Conservation (phyloP, 2,113 vertebrate species). For the Raja brachyura region DNA sequence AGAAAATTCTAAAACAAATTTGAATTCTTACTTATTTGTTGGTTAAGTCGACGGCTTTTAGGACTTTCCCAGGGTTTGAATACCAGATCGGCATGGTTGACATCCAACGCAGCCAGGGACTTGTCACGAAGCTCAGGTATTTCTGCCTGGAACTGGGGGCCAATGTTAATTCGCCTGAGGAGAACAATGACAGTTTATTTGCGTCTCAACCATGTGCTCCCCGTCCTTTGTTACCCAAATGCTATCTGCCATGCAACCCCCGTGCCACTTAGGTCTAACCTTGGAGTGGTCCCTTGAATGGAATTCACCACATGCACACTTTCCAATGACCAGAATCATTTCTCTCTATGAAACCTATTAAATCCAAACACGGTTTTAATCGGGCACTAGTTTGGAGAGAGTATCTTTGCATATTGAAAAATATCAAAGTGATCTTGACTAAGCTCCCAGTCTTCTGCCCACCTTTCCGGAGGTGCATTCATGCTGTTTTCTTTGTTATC, state of each 20-base stretch:
- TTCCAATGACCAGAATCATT: too few species aligned
- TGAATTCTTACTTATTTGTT: constrained; percentile 64
- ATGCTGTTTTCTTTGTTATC: neutral
- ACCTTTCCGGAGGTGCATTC: neutral
- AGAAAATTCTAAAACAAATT: neutral
- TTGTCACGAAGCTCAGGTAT: constrained; percentile 75
- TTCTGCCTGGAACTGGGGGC: constrained; percentile 86
- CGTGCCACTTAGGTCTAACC: neutral
- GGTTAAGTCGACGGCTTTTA: constrained; percentile 62
- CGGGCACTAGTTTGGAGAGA: too few species aligned
- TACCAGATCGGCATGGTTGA: constrained; percentile 76
- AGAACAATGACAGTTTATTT: neutral
- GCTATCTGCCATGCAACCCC: neutral
- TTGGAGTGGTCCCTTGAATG: neutral
- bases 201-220: neutral
- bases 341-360: too few species aligned
- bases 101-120: constrained; percentile 66
- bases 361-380: too few species aligned
- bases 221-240: neutral
- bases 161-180: constrained; percentile 87
- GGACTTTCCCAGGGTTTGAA: constrained; percentile 71
- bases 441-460: neutral
- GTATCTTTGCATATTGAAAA: neutral
- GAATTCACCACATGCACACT: neutral
- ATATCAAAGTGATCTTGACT: neutral